Percentiles rank a stretch among this genome's conserved stretches.
These are phyloP conservation scores for Astatotilapia flaviijosephi DNA, from an alignment of 2,113 vertebrate species.

Conservation along the genomic window DNA sequence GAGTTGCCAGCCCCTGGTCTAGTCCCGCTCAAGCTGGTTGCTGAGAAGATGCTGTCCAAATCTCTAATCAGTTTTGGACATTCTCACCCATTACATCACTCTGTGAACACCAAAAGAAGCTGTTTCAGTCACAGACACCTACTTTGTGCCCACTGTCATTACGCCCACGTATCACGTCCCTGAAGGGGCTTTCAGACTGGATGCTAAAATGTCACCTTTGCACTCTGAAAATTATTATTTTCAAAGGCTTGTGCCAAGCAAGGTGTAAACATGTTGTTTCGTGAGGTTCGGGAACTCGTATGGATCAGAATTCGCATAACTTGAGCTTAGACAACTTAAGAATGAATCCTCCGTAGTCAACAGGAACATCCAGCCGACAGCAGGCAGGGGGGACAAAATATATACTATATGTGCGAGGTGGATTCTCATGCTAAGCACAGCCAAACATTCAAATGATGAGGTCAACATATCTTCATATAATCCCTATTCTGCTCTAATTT, in stretches of 20 bases:
- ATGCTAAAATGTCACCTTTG: neutral
- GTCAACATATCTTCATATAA: neutral
- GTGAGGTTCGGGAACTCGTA: neutral
- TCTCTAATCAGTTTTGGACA: neutral
- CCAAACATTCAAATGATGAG: neutral
- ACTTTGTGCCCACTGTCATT: neutral
- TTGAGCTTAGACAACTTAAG: neutral
- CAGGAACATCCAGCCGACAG: neutral
- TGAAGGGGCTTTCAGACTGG: neutral
- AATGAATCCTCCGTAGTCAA: fast-evolving
- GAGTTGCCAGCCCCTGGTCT: neutral
- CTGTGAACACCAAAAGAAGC: neutral
- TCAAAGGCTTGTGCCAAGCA: neutral
- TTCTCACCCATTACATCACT: neutral
- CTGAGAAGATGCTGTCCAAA: neutral
- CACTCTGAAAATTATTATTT: neutral
- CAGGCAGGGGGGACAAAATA: fast-evolving
- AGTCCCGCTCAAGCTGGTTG: neutral
- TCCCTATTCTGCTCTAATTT: fast-evolving
- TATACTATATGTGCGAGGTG: fast-evolving
- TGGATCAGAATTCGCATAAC: neutral
- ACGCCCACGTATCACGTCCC: neutral
- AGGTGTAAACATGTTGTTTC: neutral
- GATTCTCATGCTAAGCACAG: fast-evolving
- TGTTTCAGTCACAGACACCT: neutral